Base-by-base conservation (phyloP, 1,140 invertebrate genomes). In the Calosoma granatense region DNA sequence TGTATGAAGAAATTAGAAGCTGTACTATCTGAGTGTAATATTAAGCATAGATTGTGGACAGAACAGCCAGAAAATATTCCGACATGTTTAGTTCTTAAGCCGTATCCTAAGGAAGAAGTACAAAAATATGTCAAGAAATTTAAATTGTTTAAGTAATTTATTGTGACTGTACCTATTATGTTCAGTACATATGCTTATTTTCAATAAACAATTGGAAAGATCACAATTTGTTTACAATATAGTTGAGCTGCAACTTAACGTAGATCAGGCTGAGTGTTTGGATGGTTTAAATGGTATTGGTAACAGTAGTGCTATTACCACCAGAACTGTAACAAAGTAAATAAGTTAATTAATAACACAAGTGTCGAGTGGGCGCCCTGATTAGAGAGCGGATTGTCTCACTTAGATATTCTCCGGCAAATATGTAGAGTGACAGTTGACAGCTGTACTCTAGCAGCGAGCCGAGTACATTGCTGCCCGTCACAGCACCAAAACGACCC, bases 1-100 rank as follows among this genome's bases (percentile, higher is more conserved):
- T 75, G 79, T 60, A 72, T 98, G 52, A 74, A 74, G 23, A 77
- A 80, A 62, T 69, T 96, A 1, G 76, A 81, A 59, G 76, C 81
- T 59, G 84, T 78, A 68, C 73, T 98, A 51, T 76, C 76, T 47
- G 77, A 84, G 63, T 81, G 85, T 61, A 78, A 81, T 21, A 85
- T 99, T 53, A 79, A 83, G 60, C 88, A 97, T 70, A 96, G 96
- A 73, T 66, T 98, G 17, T 99, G 97, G 97, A 88, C 94, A 59
- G 96, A 99, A 77, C 92, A 97, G 67, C 95, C 95, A 12, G 96
- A 99, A 78, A 92, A 97, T 74, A 88, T 94, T 68, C 82, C 92
- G 41, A 97, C 96, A 1, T 97, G 94, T 74, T 74, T 99, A 59
- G 96, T 90, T 22, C 74, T 88, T 0, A 97, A 96, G 73, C 97